Evolutionary conservation across 1,140 invertebrate species (phyloP).

Genomic region (Aphelinus certus): DNA sequence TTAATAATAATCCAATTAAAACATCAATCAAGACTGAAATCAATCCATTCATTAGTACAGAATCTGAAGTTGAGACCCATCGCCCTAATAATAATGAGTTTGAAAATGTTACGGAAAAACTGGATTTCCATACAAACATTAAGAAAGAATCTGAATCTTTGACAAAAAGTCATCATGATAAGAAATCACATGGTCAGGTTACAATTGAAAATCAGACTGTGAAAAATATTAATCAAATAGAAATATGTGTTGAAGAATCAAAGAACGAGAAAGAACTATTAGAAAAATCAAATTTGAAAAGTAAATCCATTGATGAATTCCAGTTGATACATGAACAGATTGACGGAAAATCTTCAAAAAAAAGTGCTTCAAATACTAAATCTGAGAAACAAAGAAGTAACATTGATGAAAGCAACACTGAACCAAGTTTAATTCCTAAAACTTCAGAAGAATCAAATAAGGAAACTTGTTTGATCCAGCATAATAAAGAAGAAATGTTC

Average conservation of each 20-base stretch:
- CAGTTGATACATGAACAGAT: not conserved
- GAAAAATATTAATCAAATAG: not conserved
- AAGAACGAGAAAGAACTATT: not conserved
- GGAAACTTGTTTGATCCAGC: too few relatives aligned
- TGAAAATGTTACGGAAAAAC: too few relatives aligned
- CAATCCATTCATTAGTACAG: too few relatives aligned
- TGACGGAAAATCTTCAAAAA: not conserved
- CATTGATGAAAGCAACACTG: not conserved
- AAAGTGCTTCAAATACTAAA: not conserved
- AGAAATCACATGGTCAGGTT: not conserved
- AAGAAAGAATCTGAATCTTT: too few relatives aligned
- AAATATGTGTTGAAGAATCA: too few relatives aligned
- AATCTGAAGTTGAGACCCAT: too few relatives aligned
- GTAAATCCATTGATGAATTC: not conserved
- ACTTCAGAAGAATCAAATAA: too few relatives aligned
- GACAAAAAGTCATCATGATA: too few relatives aligned
- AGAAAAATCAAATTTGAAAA: not conserved
- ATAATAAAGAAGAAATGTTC: too few relatives aligned
- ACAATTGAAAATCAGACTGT: not conserved
- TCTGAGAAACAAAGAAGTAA: not conserved
- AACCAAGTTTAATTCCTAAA: too few relatives aligned
- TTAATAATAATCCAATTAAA: not conserved
- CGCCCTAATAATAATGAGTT: too few relatives aligned
- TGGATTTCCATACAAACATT: too few relatives aligned
- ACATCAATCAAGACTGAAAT: not conserved